Evolutionary conservation across 2,797 vertebrate genomes (phyloP).

Genomic region (Poecilia velifera): DNA sequence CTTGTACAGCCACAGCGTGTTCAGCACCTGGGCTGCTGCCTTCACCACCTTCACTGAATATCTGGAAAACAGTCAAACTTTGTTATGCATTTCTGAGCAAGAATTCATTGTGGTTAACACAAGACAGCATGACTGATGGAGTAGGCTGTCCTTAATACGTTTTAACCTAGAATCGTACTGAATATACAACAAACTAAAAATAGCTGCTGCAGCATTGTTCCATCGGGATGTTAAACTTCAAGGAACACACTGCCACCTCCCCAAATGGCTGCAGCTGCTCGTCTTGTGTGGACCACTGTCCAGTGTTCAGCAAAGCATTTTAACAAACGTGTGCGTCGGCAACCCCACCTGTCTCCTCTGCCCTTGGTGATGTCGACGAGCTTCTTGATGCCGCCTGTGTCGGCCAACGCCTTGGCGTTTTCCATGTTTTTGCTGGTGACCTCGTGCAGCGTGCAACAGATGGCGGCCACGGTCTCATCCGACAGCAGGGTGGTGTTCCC

Average conservation of each 20-base stretch:
- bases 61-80: slow-evolving; percentile 71
- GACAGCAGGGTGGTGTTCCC: slow-evolving; percentile 88
- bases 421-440: slow-evolving; percentile 99
- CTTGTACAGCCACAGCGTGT: slow-evolving; percentile 96
- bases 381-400: slow-evolving; percentile 96
- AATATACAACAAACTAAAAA: slow-evolving; percentile 61
- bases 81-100: slow-evolving; percentile 16
- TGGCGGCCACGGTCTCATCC: slow-evolving; percentile 93
- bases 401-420: slow-evolving; percentile 95
- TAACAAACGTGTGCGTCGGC: slow-evolving; percentile 25
- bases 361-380: slow-evolving; percentile 98
- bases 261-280: slow-evolving; percentile 40
- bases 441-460: slow-evolving; percentile 97
- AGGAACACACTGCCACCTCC: slow-evolving; percentile 56
- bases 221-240: slow-evolving; percentile 55
- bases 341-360: slow-evolving; percentile 92
- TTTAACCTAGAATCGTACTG: slow-evolving; percentile 52
- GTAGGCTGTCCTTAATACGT: slow-evolving; percentile 35
- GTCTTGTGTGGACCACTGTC: slow-evolving; percentile 9
- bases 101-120: slow-evolving; percentile 13
- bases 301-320: background rate
- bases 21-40: slow-evolving; percentile 96
- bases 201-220: slow-evolving; percentile 56
- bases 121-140: slow-evolving; percentile 30
- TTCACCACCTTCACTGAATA: slow-evolving; percentile 98